Evolutionary conservation across 1,140 invertebrate genomes (phyloP), one percentile per base, ranked within the genome.

Genomic region (Pseudobourletiella spinata): DNA sequence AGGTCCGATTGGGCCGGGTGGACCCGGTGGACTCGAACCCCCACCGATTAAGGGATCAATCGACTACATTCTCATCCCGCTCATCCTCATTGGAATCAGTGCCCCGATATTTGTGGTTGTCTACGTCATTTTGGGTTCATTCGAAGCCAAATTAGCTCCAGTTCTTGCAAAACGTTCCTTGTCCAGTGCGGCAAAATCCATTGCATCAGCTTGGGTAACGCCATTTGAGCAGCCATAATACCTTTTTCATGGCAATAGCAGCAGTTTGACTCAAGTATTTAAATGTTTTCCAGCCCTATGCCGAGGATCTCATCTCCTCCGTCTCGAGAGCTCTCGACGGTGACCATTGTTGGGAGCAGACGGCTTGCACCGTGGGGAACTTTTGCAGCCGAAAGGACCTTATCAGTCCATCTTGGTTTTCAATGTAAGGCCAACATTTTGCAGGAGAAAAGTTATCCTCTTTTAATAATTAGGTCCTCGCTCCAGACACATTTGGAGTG

Each of bases 21-120:
- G 8, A 11, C 22, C 22, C 3, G 54, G 51, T 3, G 2, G 3
- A 1, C 44, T 59, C 18, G 61, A 51, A 3, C 62, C 62, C 1
- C 64, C 64, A 11, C 22, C 59, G 0, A 44, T 67, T 26, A 67
- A 67, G 43, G 66, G 66, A 11, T 63, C 66, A 1, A 64, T 67
- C 20, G 66, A 67, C 29, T 67, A 67, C 43, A 48, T 67, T 22
- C 56, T 67, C 2, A 67, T 67, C 35, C 66, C 66, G 2, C 48
- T 67, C 4, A 67, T 67, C 29, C 59, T 67, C 1, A 64, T 67
- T 15, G 66, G 66, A 25, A 64, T 67, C 30, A 59, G 62, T 39
- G 66, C 62, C 3, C 66, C 66, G 0, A 64, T 67, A 39, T 67
- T 67, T 57, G 66, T 67, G 1, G 66, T 67, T 1, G 18, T 67